Base-by-base conservation (phyloP, 2,888 invertebrate genomes). In the Philereme vetulata region DNA sequence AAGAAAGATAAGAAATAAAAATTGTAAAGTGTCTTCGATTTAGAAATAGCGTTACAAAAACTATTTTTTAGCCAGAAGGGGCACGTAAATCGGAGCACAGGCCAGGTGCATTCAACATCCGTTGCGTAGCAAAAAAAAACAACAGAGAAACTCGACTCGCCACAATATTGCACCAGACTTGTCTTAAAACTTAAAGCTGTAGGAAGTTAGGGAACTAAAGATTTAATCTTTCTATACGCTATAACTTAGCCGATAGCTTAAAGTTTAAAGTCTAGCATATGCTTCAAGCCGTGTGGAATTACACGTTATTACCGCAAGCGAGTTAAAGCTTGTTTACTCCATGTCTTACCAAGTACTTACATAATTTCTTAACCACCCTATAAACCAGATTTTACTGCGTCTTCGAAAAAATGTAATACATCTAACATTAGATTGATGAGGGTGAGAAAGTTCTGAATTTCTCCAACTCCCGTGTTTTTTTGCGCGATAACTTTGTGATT, bases 91-190 rank as follows among this genome's bases (percentile, higher is more conserved):
- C 60, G 63, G 71, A 75, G 72, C 66, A 68, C 65, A 73, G 72
- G 80, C 91, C 91, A 90, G 90, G 91, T 91, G 91, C 87, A 77
- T 74, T 77, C 75, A 72, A 82, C 84, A 88, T 89, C 90, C 89
- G 87, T 75, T 73, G 66, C 71, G 75, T 65, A 67, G 55, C 66
- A 73, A 84, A 86, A 82, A 21, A 83, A 77, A 67, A 74, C 77
- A 75, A 77, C 75, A 72, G 71, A 70, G 73, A 76, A 76, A 68
- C 71, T 68, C 64, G 74, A 74, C 74, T 72, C 65, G 72, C 68
- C 72, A 72, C 73, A 72, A 73, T 74, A 76, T 77, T 75, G 74
- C 72, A 75, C 63, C 62, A 67, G 60, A 56, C 61, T 66, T 61
- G 56, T 60, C 56, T 64, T 64, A 64, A 66, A 67, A 63, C 58